A percentile compares a stretch with the other conserved stretches of the same genome.
Conservation (phyloP, 2,797 vertebrate genomes). For the Furcifer pardalis region DNA sequence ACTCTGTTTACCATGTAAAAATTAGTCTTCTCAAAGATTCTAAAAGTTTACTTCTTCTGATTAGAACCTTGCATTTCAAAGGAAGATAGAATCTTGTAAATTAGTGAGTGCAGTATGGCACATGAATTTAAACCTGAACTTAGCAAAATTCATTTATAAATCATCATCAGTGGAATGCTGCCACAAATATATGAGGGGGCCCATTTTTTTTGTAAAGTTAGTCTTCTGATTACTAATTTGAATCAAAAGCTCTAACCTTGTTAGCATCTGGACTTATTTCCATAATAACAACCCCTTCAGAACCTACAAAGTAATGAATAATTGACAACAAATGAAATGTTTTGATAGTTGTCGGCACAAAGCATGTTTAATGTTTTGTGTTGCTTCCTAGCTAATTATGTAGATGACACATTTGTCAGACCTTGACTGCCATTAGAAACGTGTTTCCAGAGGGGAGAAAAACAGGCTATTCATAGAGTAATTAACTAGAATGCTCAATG, state of each 20-base stretch:
- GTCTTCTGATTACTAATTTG: conserved; percentile 86
- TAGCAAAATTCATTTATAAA: conserved; percentile 80
- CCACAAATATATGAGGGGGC: conserved; percentile 73
- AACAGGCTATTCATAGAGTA: conserved; percentile 88
- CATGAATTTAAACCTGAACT: conserved; percentile 72
- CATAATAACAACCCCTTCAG: conserved; percentile 98
- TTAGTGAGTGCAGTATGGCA: conserved; percentile 50
- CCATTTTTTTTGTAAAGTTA: conserved; percentile 76
- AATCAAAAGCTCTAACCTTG: conserved; percentile 94
- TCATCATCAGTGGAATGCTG: conserved; percentile 78
- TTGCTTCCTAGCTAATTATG: conserved; percentile 96
- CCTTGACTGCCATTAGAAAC: conserved; percentile 88
- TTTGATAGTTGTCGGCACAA: conserved; percentile 95
- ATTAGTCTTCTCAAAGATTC: conserved; percentile 74
- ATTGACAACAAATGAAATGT: conserved; percentile 99
- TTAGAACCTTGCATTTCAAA: conserved; percentile 72
- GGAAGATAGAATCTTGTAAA: conserved; percentile 61
- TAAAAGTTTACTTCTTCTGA: conserved; percentile 67
- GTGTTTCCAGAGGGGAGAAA: conserved; percentile 88
- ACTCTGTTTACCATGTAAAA: conserved; percentile 76
- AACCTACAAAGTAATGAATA: conserved; percentile 98
- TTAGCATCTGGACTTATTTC: conserved; percentile 96
- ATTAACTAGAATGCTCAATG: conserved; percentile 92
- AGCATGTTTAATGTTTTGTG: conserved; percentile 96
- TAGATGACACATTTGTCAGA: conserved; percentile 92